phyloP scores from a whole-genome alignment of 1,140 invertebrate species.

The Leptinotarsa lineolata region DNA sequence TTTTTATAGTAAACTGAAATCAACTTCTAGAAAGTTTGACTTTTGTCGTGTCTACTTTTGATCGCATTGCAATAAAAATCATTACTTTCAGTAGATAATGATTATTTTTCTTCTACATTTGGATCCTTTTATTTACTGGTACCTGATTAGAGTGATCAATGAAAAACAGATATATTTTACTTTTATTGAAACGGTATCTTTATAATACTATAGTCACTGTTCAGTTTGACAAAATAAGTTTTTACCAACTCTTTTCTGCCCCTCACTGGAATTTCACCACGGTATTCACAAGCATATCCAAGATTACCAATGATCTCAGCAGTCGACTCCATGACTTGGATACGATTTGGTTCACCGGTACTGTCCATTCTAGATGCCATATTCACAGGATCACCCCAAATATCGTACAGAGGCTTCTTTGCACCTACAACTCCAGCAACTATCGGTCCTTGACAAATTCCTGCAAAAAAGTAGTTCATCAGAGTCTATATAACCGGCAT shows the following conservation, averaged over 20 bases:
- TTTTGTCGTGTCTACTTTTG: too few relatives aligned
- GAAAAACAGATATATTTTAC: too few relatives aligned
- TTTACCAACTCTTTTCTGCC: slow-evolving; percentile 70
- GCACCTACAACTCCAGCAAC: slow-evolving; percentile 91
- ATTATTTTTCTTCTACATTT: too few relatives aligned
- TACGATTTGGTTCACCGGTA: slow-evolving; percentile 73
- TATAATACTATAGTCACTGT: slow-evolving; percentile 63
- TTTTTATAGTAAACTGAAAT: too few relatives aligned
- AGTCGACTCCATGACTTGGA: slow-evolving; percentile 80
- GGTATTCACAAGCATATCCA: slow-evolving; percentile 69
- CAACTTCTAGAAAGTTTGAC: too few relatives aligned
- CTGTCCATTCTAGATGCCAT: slow-evolving; percentile 93
- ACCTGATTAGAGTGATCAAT: too few relatives aligned
- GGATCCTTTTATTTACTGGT: too few relatives aligned
- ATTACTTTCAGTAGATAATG: too few relatives aligned
- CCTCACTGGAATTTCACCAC: slow-evolving; percentile 76
- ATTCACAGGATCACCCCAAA: slow-evolving; percentile 95
- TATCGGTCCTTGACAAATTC: slow-evolving; percentile 81
- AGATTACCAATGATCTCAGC: slow-evolving; percentile 70
- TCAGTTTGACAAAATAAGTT: slow-evolving; percentile 74
- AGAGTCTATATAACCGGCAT: too few relatives aligned
- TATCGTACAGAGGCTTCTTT: slow-evolving; percentile 86
- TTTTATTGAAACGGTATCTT: slow-evolving; percentile 10
- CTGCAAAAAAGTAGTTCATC: slow-evolving; percentile 50
- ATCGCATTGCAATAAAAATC: too few relatives aligned